Evolutionary conservation across 2,113 vertebrate genomes (phyloP), one percentile per base, ranked within the genome.

Genomic region (Eretmochelys imbricata): DNA sequence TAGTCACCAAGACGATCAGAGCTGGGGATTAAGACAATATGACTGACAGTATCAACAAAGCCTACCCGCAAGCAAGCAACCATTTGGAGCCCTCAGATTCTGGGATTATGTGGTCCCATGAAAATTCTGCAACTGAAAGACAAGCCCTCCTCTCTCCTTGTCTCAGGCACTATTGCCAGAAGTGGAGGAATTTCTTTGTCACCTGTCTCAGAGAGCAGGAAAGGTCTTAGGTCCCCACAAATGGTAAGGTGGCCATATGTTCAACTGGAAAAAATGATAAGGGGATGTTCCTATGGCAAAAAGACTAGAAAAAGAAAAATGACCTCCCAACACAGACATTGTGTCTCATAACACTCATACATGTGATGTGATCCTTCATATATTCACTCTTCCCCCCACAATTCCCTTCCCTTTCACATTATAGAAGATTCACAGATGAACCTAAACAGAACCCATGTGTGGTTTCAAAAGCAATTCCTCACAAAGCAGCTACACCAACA

Each of bases 21-120:
- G 46, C 14, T 65, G 48, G 38, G 2, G 1, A n/a, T 87, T 83
- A 29, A 79, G 20, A 78, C 10, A 65, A 27, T 0, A 8, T 24
- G 22, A 22, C 5, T 35, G 84, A 29, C 17, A 12, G 11, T 35
- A 92, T 38, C 65, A 0, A 0, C 48, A 49, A 27, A 83, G 48
- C 1, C 3, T 10, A 65, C 79, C 53, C 50, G 5, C 79, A 19
- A 57, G 4, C n/a, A 79, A 90, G 6, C 8, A 48, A 7, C 31
- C 31, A 51, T 17, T 20, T 13, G 51, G 80, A 81, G 49, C 22
- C 35, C 31, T 81, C 12, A n/a, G 50, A 80, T n/a, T 35, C 22
- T 19, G 51, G 10, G 48, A 49, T 80, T 80, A 22, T 80, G 35
- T 53, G 10, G 35, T 53, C 50, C 31, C 50, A n/a, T 50, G 50